These are phyloP conservation scores for Laterallus jamaicensis DNA, from an alignment of 2,113 vertebrate genomes.

Conservation along the genomic window DNA sequence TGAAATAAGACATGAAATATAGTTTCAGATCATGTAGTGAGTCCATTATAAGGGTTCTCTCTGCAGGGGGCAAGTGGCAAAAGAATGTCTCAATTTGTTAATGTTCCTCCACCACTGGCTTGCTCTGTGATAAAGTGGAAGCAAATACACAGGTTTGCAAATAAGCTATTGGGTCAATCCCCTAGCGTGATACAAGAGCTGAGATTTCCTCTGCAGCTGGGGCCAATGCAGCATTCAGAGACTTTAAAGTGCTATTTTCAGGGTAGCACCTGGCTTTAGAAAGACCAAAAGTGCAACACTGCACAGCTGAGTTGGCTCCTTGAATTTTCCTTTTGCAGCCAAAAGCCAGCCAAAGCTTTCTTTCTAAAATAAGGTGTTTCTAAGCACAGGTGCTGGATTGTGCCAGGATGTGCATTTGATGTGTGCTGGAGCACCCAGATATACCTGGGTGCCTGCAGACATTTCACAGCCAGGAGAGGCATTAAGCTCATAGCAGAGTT, in stretches of 20 bases:
- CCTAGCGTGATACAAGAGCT: background rate
- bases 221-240: background rate
- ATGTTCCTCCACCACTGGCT: background rate
- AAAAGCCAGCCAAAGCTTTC: background rate
- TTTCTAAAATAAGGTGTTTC: background rate
- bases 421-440: background rate
- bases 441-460: background rate
- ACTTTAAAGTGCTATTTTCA: slow-evolving; percentile 20
- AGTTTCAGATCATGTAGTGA: slow-evolving; percentile 17
- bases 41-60: background rate
- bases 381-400: background rate
- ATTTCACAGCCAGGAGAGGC: background rate
- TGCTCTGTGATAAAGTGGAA: background rate
- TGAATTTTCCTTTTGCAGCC: slow-evolving; percentile 6
- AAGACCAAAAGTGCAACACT: background rate
- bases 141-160: background rate
- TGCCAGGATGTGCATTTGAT: background rate
- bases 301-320: slow-evolving; percentile 3
- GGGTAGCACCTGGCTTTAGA: background rate
- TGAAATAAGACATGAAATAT: background rate
- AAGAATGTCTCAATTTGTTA: slow-evolving; percentile 12
- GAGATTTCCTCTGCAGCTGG: background rate
- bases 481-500: background rate
- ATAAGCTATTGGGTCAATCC: slow-evolving; percentile 12
- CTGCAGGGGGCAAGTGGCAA: background rate